Percentiles rank a stretch among this genome's conserved stretches.
Evolutionary conservation across 2,888 invertebrate species (phyloP).

Genomic region (Leucophenga montana): DNA sequence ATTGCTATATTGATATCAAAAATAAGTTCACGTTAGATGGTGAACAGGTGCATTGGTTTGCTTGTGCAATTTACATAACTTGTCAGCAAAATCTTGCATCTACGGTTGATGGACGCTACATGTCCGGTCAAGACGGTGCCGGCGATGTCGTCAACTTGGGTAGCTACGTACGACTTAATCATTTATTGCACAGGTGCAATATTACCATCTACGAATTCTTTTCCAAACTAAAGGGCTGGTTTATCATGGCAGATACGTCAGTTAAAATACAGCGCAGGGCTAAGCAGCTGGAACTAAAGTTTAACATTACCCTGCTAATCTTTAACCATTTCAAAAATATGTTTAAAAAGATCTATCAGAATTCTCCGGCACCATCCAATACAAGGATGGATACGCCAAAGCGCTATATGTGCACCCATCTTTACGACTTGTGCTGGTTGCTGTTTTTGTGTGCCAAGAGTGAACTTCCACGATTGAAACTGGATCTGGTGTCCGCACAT

Average conservation of each 20-base stretch:
- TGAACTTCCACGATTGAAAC: conserved; percentile 43
- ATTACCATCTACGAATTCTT: conserved; percentile 48
- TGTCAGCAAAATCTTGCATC: too few species aligned
- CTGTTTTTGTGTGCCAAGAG: conserved; percentile 51
- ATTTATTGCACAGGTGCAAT: conserved; percentile 44
- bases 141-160: not conserved
- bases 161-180: conserved; percentile 43
- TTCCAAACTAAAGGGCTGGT: conserved; percentile 49
- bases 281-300: conserved; percentile 39
- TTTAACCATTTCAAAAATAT: conserved; percentile 47
- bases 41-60: too few species aligned
- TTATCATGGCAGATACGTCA: conserved; percentile 42
- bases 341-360: conserved; percentile 42
- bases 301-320: conserved; percentile 42
- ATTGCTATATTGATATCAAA: too few species aligned
- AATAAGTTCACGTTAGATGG: too few species aligned
- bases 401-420: conserved; percentile 38
- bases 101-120: too few species aligned
- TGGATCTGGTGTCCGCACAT: conserved; percentile 45
- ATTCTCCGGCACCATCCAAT: conserved; percentile 32
- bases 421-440: conserved; percentile 56
- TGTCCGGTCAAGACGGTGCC: not conserved
- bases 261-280: conserved; percentile 42
- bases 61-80: too few species aligned
- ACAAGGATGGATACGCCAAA: not conserved